A percentile compares a stretch with the other conserved stretches of the same genome.
Conservation (phyloP, 2,113 vertebrate species). For the Hiodon tergisus region DNA sequence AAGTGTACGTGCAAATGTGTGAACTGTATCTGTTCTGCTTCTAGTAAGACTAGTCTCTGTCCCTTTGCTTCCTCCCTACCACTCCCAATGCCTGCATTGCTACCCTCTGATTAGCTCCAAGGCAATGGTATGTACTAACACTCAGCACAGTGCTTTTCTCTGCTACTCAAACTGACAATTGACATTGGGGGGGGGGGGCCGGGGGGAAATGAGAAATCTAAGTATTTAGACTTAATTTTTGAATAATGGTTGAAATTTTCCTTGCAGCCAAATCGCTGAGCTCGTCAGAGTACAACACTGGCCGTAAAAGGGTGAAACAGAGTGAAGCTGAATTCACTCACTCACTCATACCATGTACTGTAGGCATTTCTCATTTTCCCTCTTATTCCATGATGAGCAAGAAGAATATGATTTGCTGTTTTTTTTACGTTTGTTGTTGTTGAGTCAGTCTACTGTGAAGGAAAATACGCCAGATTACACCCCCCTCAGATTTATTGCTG, state of each 20-base stretch:
- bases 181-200: slow-evolving; percentile 37
- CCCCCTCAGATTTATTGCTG: slow-evolving; percentile 23
- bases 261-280: background rate
- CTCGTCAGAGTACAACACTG: background rate
- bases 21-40: slow-evolving; percentile 71
- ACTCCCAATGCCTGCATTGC: slow-evolving; percentile 72
- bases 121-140: slow-evolving; percentile 90
- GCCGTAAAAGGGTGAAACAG: too few relatives aligned
- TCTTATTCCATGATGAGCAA: slow-evolving; percentile 23
- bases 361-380: slow-evolving; percentile 64
- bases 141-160: slow-evolving; percentile 53
- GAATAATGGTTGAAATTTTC: background rate
- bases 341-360: background rate
- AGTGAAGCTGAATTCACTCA: too few relatives aligned
- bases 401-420: slow-evolving; percentile 14
- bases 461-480: background rate
- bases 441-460: slow-evolving; percentile 25
- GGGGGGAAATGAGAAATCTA: slow-evolving; percentile 62
- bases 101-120: slow-evolving; percentile 86
- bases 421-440: background rate
- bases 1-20: slow-evolving; percentile 51
- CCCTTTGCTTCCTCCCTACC: slow-evolving; percentile 74
- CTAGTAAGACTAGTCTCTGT: slow-evolving; percentile 93
- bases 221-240: background rate
- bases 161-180: slow-evolving; percentile 42